These are phyloP conservation scores for Tetrao urogallus DNA, from an alignment of 2,113 vertebrate species.

Conservation along the genomic window DNA sequence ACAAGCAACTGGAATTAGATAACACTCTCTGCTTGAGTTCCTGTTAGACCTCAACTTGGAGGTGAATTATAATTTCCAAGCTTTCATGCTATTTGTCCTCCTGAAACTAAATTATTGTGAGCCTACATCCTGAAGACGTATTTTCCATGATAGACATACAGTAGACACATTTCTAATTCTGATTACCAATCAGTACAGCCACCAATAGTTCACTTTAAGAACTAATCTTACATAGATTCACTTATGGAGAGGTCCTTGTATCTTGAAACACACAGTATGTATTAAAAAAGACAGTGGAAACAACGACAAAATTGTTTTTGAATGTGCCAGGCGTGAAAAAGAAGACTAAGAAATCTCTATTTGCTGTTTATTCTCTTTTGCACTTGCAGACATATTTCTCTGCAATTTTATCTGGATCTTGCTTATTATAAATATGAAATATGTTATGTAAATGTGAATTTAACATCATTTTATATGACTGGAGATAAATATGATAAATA, in stretches of 20 bases:
- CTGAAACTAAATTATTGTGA: not conserved
- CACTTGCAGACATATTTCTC: not conserved
- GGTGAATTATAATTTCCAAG: not conserved
- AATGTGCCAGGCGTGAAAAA: not conserved
- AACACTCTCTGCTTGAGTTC: not conserved
- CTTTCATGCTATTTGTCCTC: not conserved
- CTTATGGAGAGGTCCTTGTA: conserved; percentile 18
- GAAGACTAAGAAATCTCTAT: not conserved
- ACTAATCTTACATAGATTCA: conserved; percentile 21
- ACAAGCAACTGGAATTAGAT: not conserved
- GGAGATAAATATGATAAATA: conserved; percentile 61
- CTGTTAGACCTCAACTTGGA: not conserved
- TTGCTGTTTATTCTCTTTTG: conserved; percentile 8
- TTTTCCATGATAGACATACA: not conserved
- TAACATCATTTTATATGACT: conserved; percentile 45
- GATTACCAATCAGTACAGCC: conserved; percentile 38
- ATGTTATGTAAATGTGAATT: conserved; percentile 50
- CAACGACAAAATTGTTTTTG: not conserved
- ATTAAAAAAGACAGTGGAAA: conserved; percentile 36
- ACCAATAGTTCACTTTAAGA: conserved; percentile 7
- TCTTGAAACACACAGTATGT: not conserved
- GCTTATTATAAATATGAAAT: conserved; percentile 58
- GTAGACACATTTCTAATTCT: conserved; percentile 49
- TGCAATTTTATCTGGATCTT: conserved; percentile 27
- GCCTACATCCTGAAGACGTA: not conserved